A percentile compares a stretch with the other conserved stretches of the same genome.
These are phyloP conservation scores for Hypanus sabinus DNA, from an alignment of 2,113 vertebrate genomes.

Conservation along the genomic window DNA sequence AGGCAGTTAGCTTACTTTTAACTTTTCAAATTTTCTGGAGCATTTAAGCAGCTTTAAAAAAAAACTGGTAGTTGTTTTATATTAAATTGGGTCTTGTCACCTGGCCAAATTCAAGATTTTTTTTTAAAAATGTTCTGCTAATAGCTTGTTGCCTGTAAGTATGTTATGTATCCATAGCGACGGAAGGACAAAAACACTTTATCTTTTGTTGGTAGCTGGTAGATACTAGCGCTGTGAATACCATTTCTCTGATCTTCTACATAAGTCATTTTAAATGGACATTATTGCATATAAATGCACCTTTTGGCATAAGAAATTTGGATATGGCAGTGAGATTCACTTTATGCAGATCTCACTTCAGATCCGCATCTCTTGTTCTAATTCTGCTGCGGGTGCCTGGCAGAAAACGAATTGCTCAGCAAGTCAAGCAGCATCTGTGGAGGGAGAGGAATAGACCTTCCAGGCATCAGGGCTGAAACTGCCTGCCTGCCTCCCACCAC, in stretches of 20 bases:
- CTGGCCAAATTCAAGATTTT: neutral
- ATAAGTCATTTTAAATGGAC: neutral
- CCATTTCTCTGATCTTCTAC: neutral
- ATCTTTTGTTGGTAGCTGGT: neutral
- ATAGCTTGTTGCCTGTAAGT: neutral
- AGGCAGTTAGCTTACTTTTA: neutral
- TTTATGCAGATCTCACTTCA: neutral
- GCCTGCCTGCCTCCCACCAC: too few species aligned
- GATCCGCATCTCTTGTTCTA: neutral
- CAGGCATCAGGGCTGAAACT: too few species aligned
- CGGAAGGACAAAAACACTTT: too few species aligned
- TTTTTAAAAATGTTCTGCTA: neutral
- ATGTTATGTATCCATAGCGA: neutral
- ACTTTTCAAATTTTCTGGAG: neutral
- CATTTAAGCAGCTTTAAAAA: neutral
- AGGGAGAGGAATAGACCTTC: too few species aligned
- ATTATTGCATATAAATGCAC: neutral
- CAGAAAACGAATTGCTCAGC: neutral
- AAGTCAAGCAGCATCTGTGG: too few species aligned
- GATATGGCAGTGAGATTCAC: neutral
- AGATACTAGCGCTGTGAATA: neutral
- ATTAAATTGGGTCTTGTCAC: neutral
- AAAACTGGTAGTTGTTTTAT: neutral
- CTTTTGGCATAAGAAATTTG: neutral
- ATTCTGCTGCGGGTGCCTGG: neutral